These are phyloP conservation scores for Drosophila tropicalis DNA, from an alignment of 1,140 invertebrate species.

Conservation along the genomic window DNA sequence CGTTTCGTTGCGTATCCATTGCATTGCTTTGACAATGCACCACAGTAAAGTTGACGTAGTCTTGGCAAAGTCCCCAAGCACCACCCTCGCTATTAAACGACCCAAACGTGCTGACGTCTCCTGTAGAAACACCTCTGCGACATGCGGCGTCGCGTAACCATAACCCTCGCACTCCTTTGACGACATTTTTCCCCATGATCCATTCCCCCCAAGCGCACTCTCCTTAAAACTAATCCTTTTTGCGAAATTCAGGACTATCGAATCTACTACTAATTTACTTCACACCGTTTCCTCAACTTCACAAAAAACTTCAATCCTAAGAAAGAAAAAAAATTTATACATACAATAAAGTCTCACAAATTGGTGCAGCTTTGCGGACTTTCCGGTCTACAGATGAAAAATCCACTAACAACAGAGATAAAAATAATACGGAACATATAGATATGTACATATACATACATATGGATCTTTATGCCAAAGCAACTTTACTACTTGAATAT, in stretches of 20 bases:
- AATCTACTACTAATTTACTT: neutral
- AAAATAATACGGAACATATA: too few species aligned
- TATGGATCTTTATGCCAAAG: too few species aligned
- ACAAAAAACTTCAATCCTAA: too few species aligned
- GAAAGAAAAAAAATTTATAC: too few species aligned
- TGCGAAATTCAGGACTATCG: neutral
- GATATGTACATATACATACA: too few species aligned
- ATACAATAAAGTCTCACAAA: too few species aligned
- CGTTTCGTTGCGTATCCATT: conserved; percentile 7
- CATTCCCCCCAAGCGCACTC: neutral
- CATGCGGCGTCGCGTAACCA: neutral
- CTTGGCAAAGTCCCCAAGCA: neutral
- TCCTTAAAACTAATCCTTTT: neutral
- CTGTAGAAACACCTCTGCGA: neutral
- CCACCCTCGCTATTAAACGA: conserved; percentile 9
- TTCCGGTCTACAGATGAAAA: too few species aligned
- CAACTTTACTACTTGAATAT: too few species aligned
- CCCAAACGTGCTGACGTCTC: neutral
- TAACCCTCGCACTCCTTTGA: neutral
- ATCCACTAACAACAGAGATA: too few species aligned
- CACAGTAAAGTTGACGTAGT: conserved; percentile 1
- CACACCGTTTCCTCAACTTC: too few species aligned
- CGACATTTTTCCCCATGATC: neutral
- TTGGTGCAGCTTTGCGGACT: too few species aligned
- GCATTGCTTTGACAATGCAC: conserved; percentile 12